Evolutionary conservation across 2,797 vertebrate genomes (phyloP), one percentile per base, ranked within the genome.

Genomic region (Diplodus sargus): DNA sequence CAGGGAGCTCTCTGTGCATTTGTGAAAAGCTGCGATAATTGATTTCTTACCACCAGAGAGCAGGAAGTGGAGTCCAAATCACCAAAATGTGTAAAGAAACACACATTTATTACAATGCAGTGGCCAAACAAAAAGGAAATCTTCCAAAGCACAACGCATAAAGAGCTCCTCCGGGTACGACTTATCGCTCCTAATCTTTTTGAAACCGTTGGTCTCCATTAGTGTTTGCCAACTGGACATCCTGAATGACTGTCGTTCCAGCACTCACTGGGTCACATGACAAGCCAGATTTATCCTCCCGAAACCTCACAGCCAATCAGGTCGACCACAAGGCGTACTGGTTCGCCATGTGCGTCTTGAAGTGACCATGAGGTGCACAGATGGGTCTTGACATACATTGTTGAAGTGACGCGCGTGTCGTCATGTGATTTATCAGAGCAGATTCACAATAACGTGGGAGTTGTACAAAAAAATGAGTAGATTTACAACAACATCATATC

Each of bases 101-200:
- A 54, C 12, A 45, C 53, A 63, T 68, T 43, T 70, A 56, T 52
- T 43, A 4, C 60, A 57, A 51, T 48, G 57, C 53, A 52, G 25
- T 52, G 25, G 25, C n/a, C 54, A 81, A 63, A 75, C 42, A 54
- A 69, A 43, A 73, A 64, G 16, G 16, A 59, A 56, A 70, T 66
- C 60, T 47, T 65, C 54, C 17, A 76, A 69, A 79, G 54, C 63
- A 54, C 42, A 4, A 18, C 71, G 43, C 51, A 52, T 39, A 54
- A 47, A 71, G 39, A 78, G 23, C 16, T 66, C 49, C 61, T 66
- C 28, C 42, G 70, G 66, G 70, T 63, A 54, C 20, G 1, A 77
- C 42, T 68, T 67, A 63, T 63, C 25, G 3, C 39, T 56, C 2
- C 23, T 76, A 71, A 79, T 69, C 69, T 64, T 67, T 64, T 49